Conservation (phyloP, 2,113 vertebrate genomes). For the Gracilinanus agilis region DNA sequence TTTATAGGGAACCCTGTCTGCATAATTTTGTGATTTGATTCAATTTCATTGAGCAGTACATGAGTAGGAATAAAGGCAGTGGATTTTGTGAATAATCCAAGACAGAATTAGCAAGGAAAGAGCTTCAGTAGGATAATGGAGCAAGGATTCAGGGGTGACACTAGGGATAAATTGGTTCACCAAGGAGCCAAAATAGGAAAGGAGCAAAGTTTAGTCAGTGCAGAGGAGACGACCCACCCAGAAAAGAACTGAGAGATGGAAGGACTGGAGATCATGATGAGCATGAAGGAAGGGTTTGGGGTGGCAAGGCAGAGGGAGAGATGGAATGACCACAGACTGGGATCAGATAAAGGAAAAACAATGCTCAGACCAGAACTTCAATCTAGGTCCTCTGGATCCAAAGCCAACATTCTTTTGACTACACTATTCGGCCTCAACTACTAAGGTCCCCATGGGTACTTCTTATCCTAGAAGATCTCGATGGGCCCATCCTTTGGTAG, state of each 20-base stretch:
- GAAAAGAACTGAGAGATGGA: background rate
- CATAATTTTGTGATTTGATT: background rate
- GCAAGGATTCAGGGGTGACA: background rate
- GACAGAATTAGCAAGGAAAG: background rate
- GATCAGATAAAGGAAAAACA: background rate
- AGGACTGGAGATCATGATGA: background rate
- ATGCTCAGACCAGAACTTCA: background rate
- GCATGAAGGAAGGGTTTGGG: background rate
- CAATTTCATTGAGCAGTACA: background rate
- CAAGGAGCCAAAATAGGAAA: background rate
- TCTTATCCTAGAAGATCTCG: background rate
- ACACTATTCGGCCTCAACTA: background rate
- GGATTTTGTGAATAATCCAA: background rate
- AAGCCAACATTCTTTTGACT: background rate
- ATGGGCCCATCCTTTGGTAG: background rate
- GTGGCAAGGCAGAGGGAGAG: background rate
- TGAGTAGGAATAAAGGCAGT: background rate
- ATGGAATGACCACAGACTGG: background rate
- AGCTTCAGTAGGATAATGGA: background rate
- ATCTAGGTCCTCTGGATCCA: background rate
- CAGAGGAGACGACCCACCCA: background rate
- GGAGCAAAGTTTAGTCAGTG: background rate
- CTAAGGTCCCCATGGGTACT: background rate
- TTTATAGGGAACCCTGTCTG: background rate
- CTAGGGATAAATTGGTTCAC: background rate